Conservation (phyloP, 2,888 invertebrate species). For the Lasioglossum villosulum region DNA sequence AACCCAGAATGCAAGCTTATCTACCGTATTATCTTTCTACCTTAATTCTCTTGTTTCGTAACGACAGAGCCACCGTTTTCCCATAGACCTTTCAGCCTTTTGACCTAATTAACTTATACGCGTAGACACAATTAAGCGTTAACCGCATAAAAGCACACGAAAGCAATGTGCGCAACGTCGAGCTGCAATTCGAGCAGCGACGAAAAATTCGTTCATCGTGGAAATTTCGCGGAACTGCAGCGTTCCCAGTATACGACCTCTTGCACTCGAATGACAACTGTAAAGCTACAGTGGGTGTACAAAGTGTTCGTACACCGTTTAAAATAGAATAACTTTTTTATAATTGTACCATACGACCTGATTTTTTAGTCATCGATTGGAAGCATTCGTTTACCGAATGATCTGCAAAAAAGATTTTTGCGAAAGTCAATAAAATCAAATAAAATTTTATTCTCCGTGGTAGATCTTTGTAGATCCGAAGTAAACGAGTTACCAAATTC, state of each 20-base stretch:
- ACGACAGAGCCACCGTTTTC: constrained; percentile 55
- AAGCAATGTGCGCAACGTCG: background rate
- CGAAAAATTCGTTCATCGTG: background rate
- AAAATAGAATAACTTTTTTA: too few species aligned
- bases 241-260: background rate
- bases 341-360: too few species aligned
- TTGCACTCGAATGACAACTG: background rate
- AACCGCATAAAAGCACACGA: background rate
- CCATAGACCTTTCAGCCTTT: constrained; percentile 45
- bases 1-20: constrained; percentile 69
- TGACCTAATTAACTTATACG: constrained; percentile 51
- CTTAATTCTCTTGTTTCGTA: constrained; percentile 40
- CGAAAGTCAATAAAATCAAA: too few species aligned
- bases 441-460: too few species aligned
- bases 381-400: too few species aligned
- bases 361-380: too few species aligned
- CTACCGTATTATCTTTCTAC: constrained; percentile 51
- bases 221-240: background rate
- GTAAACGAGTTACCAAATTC: too few species aligned
- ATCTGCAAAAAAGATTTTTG: too few species aligned
- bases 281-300: too few species aligned
- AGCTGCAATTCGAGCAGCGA: background rate
- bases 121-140: constrained; percentile 13
- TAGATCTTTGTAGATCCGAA: too few species aligned
- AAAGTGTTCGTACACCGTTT: too few species aligned